Evolutionary conservation across 1,140 invertebrate genomes (phyloP).

Genomic region (Pygmarrhopalites habei): DNA sequence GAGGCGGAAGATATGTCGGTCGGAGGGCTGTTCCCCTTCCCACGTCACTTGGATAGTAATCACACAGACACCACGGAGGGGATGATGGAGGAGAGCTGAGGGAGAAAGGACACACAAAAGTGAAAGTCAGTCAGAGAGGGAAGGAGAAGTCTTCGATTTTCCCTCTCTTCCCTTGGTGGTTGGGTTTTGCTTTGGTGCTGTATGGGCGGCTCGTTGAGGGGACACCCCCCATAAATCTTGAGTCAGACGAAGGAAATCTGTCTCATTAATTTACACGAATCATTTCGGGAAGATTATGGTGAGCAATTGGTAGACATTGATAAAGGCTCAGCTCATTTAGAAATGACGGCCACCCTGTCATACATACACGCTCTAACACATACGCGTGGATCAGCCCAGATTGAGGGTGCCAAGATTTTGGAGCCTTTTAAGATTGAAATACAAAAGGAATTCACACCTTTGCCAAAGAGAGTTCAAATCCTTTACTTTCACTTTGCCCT

Average conservation of each 20-base stretch:
- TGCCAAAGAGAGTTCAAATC: no score
- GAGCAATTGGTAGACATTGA: conserved; percentile 32
- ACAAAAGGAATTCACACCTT: no score
- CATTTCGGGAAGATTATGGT: conserved; percentile 34
- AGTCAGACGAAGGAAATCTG: conserved; percentile 30
- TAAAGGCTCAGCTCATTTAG: conserved; percentile 28
- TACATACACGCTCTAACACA: conserved; percentile 3
- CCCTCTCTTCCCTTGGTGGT: neutral
- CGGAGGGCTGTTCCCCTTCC: no score
- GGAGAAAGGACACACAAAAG: no score
- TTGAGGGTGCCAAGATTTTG: no score
- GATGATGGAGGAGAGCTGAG: neutral
- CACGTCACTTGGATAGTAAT: no score
- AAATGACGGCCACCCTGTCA: conserved; percentile 24
- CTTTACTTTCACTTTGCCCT: no score
- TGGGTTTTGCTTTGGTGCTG: neutral
- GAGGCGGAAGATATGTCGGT: neutral
- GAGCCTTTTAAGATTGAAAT: no score
- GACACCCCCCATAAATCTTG: conserved; percentile 17
- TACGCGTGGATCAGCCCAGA: neutral
- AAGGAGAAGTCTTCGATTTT: neutral
- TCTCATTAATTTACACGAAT: conserved; percentile 39
- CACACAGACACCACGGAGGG: no score
- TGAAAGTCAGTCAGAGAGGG: neutral
- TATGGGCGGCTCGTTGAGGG: no score